phyloP scores from a whole-genome alignment of 2,888 invertebrate species.

The Entomobrya proxima region DNA sequence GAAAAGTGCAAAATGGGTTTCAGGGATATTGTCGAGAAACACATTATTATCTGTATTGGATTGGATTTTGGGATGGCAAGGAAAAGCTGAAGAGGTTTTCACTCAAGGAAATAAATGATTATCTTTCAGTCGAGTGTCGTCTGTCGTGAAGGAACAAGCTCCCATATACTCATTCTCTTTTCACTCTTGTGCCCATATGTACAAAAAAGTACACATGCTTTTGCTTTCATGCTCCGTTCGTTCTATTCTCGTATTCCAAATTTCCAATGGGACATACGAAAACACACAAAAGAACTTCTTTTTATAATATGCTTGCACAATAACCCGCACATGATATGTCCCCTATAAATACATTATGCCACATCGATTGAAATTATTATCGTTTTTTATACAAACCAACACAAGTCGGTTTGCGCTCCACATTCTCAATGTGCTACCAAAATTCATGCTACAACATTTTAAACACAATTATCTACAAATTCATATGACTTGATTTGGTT shows the following conservation, averaged over 20 bases:
- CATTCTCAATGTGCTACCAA: no score
- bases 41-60: slow-evolving; percentile 3
- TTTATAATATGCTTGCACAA: neutral
- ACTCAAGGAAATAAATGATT: slow-evolving; percentile 64
- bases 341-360: no score
- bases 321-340: no score
- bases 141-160: slow-evolving; percentile 54
- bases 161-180: slow-evolving; percentile 19
- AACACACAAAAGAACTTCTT: neutral
- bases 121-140: slow-evolving; percentile 63
- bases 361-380: no score
- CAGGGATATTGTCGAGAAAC: neutral
- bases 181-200: neutral
- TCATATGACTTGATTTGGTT: neutral
- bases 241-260: slow-evolving; percentile 10
- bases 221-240: neutral
- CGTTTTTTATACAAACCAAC: no score
- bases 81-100: slow-evolving; percentile 54
- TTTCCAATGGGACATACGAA: neutral
- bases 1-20: slow-evolving; percentile 16
- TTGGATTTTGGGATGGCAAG: slow-evolving; percentile 30
- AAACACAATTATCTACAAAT: neutral
- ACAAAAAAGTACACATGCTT: slow-evolving; percentile 9
- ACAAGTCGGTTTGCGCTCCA: no score
- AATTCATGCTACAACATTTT: no score